Evolutionary conservation across 1,140 invertebrate genomes (phyloP).

Genomic region (Drosophila kepulauana): DNA sequence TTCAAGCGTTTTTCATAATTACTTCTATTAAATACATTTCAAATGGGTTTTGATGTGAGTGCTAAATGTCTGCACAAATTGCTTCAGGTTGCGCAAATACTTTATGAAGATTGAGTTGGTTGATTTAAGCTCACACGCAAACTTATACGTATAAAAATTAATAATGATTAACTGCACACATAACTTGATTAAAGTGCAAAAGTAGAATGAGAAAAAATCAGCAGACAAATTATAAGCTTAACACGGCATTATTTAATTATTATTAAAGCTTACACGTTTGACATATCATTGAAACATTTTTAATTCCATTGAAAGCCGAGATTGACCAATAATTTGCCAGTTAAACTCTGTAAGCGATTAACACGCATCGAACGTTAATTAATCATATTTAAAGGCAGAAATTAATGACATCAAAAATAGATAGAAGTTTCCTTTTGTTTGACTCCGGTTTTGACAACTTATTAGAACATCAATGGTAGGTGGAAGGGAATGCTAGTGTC

Average conservation of each 20-base stretch:
- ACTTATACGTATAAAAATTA: background rate
- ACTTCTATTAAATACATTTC: constrained; percentile 50
- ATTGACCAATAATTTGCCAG: background rate
- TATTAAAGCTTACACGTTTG: too few relatives aligned
- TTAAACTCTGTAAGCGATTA: background rate
- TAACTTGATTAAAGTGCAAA: too few relatives aligned
- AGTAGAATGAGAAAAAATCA: too few relatives aligned
- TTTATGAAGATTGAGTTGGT: background rate
- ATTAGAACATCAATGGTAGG: constrained; percentile 32
- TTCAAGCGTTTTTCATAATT: constrained; percentile 57
- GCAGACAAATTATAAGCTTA: too few relatives aligned
- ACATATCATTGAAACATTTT: background rate
- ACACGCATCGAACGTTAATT: background rate
- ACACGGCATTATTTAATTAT: too few relatives aligned
- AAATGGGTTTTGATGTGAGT: constrained; percentile 37
- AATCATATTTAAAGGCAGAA: background rate
- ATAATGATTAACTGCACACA: background rate
- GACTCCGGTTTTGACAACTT: constrained; percentile 44
- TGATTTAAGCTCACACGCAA: background rate
- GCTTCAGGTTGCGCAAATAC: background rate
- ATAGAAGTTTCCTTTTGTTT: constrained; percentile 8
- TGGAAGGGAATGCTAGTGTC: constrained; percentile 26
- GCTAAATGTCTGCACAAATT: constrained; percentile 34
- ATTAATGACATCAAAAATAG: background rate
- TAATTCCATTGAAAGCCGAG: background rate